A percentile compares a stretch with the other conserved stretches of the same genome.
Evolutionary conservation across 2,888 invertebrate species (phyloP).

Genomic region (Drosophila neotestacea): DNA sequence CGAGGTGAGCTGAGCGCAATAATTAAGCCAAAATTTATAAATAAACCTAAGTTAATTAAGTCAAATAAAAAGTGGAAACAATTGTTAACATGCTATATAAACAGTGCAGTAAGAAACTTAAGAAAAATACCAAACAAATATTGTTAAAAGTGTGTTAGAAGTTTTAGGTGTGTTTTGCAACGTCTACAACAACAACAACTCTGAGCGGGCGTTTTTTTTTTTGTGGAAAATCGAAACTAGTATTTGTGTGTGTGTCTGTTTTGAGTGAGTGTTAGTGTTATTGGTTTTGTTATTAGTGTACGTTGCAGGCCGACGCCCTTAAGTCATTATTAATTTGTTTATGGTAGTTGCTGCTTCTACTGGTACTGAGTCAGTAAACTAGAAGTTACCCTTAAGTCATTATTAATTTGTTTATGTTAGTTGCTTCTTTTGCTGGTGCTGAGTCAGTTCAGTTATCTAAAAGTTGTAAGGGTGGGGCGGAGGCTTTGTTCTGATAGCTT

Average conservation of each 20-base stretch:
- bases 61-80: conserved; percentile 56
- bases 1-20: conserved; percentile 84
- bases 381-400: conserved; percentile 59
- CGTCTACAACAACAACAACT: conserved; percentile 38
- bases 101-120: conserved; percentile 17
- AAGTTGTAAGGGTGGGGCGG: conserved; percentile 25
- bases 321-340: conserved; percentile 69
- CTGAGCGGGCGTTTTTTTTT: conserved; percentile 72
- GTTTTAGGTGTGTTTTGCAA: conserved; percentile 50
- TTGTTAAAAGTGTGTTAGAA: conserved; percentile 25
- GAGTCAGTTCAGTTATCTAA: conserved; percentile 33
- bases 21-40: conserved; percentile 56
- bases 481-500: conserved; percentile 13
- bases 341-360: conserved; percentile 26
- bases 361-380: conserved; percentile 28
- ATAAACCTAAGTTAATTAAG: conserved; percentile 69
- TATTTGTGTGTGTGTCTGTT: conserved; percentile 26
- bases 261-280: conserved; percentile 50
- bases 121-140: conserved; percentile 4
- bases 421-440: conserved; percentile 20
- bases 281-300: conserved; percentile 65
- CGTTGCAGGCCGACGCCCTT: conserved; percentile 75
- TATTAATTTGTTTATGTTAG: conserved; percentile 63
- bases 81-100: conserved; percentile 56
- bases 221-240: conserved; percentile 69